Evolutionary conservation across 2,888 invertebrate genomes (phyloP).

Genomic region (Globia sparganii): DNA sequence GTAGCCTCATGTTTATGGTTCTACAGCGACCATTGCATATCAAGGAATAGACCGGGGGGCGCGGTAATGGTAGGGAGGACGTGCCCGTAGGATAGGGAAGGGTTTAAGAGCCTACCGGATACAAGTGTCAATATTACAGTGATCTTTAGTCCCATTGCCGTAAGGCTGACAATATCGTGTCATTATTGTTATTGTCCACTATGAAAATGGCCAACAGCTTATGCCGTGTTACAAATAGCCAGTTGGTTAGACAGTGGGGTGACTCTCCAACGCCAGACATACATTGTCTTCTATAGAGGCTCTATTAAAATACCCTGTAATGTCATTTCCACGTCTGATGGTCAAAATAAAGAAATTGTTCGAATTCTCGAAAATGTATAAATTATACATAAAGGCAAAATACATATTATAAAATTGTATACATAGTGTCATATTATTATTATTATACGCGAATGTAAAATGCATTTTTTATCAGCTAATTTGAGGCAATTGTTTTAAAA

Average conservation of each 20-base stretch:
- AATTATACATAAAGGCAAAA: constrained; percentile 28
- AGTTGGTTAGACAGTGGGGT: not conserved
- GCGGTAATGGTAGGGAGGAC: too few species aligned
- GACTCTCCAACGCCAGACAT: not conserved
- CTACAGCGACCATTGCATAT: too few species aligned
- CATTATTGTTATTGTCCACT: not conserved
- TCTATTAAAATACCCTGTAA: not conserved
- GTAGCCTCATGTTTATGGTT: too few species aligned
- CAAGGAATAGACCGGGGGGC: too few species aligned
- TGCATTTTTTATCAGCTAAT: constrained; percentile 23
- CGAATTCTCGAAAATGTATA: constrained; percentile 31
- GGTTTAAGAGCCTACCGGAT: too few species aligned
- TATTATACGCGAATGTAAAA: constrained; percentile 28
- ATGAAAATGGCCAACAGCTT: not conserved
- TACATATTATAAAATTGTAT: constrained; percentile 20
- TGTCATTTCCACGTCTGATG: not conserved
- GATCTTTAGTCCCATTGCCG: too few species aligned
- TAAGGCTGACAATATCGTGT: too few species aligned
- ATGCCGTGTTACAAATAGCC: not conserved
- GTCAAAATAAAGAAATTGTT: constrained; percentile 16
- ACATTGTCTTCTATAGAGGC: not conserved
- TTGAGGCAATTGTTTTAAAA: constrained; percentile 18
- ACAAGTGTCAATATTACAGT: too few species aligned
- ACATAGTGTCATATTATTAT: constrained; percentile 23
- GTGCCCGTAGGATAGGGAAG: too few species aligned